Evolutionary conservation across 2,797 vertebrate species (phyloP).

Genomic region (Malurus splendens): DNA sequence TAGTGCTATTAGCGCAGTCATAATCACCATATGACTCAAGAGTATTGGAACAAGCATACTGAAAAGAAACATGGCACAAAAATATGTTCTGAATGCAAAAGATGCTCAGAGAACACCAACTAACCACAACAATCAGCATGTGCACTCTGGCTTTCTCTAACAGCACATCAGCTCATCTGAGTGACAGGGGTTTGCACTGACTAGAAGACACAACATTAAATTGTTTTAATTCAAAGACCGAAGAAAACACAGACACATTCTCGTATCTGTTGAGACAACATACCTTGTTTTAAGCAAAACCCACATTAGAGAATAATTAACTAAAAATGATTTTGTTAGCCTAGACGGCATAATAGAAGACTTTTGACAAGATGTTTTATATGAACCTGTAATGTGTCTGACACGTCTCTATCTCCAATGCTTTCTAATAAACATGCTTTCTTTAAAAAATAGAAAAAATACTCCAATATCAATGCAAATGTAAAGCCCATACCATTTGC

Average conservation of each 20-base stretch:
- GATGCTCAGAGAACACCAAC: background rate
- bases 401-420: background rate
- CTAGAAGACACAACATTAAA: background rate
- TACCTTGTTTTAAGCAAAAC: background rate
- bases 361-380: background rate
- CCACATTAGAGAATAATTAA: background rate
- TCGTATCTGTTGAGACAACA: background rate
- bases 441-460: background rate
- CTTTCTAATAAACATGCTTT: background rate
- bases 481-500: background rate
- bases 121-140: background rate
- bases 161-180: background rate
- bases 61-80: background rate
- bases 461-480: background rate
- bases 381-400: background rate
- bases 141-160: background rate
- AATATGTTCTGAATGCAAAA: background rate
- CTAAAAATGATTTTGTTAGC: background rate
- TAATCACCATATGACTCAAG: background rate
- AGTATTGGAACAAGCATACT: background rate
- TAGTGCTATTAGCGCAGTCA: background rate
- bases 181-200: background rate
- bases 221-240: background rate
- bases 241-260: background rate
- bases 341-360: background rate